These are phyloP conservation scores for Eupithecia subfuscata DNA, from an alignment of 2,888 invertebrate genomes.

Conservation along the genomic window DNA sequence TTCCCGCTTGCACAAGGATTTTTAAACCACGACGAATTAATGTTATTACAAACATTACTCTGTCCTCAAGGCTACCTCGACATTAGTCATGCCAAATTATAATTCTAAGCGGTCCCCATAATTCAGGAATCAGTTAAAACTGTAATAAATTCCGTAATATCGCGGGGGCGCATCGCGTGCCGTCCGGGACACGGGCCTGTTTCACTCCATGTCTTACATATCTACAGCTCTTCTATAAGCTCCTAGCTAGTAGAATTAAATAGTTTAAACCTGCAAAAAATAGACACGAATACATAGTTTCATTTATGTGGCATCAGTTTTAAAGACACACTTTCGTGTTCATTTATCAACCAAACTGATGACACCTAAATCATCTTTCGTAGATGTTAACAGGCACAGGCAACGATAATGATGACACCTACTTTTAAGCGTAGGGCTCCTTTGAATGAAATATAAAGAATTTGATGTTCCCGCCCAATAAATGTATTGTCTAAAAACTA, in stretches of 20 bases:
- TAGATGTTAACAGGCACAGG: too few relatives aligned
- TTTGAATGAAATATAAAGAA: background rate
- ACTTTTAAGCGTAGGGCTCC: too few relatives aligned
- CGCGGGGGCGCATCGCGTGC: conserved; percentile 44
- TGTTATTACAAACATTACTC: conserved; percentile 12
- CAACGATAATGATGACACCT: too few relatives aligned
- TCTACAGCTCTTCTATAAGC: background rate
- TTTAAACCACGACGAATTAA: background rate
- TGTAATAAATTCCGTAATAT: conserved; percentile 46
- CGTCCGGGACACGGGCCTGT: conserved; percentile 25
- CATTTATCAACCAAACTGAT: background rate
- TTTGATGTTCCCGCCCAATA: background rate
- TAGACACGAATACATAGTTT: background rate
- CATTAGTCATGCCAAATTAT: conserved; percentile 42
- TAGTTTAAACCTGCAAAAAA: background rate
- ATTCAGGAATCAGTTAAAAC: conserved; percentile 48
- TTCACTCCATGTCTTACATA: conserved; percentile 13
- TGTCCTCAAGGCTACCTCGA: conserved; percentile 22
- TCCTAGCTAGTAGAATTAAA: background rate
- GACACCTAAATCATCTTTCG: background rate
- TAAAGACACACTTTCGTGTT: background rate
- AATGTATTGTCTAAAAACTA: background rate
- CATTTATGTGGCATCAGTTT: background rate
- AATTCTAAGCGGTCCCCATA: conserved; percentile 36
- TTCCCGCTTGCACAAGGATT: background rate